Evolutionary conservation across 2,113 vertebrate genomes (phyloP).

Genomic region (Hippocampus mohnikei): DNA sequence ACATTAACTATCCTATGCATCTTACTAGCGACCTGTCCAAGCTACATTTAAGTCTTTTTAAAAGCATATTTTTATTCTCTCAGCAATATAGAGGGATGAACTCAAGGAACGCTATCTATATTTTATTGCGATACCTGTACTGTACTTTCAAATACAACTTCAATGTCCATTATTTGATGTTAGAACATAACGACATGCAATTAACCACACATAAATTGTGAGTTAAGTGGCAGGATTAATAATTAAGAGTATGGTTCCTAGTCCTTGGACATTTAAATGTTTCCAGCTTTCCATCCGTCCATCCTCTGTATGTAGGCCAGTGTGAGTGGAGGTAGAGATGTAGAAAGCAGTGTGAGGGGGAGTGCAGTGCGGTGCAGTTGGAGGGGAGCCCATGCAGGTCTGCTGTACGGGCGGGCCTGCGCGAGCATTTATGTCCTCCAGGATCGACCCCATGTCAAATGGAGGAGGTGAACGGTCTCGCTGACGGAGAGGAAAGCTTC

Average conservation of each 20-base stretch:
- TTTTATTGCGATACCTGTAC: no score
- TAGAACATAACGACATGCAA: background rate
- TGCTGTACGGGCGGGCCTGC: constrained; percentile 30
- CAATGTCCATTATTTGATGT: background rate
- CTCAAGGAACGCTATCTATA: background rate
- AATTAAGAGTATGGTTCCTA: background rate
- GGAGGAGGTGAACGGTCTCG: constrained; percentile 58
- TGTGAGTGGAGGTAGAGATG: constrained; percentile 70
- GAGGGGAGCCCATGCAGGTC: constrained; percentile 53
- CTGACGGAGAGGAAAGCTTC: constrained; percentile 51
- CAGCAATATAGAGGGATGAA: background rate
- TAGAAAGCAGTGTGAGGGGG: constrained; percentile 67
- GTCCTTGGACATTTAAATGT: background rate
- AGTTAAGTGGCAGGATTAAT: background rate
- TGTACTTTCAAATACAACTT: background rate
- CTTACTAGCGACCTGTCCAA: no score
- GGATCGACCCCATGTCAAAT: constrained; percentile 55
- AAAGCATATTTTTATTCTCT: no score
- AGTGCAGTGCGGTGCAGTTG: constrained; percentile 33
- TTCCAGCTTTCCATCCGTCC: constrained; percentile 21
- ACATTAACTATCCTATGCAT: no score
- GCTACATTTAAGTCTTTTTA: no score
- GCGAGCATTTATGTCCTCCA: constrained; percentile 38
- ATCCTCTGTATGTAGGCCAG: constrained; percentile 64
- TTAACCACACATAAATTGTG: background rate